Conservation (phyloP, 2,797 vertebrate species). For the Chrosomus eos region DNA sequence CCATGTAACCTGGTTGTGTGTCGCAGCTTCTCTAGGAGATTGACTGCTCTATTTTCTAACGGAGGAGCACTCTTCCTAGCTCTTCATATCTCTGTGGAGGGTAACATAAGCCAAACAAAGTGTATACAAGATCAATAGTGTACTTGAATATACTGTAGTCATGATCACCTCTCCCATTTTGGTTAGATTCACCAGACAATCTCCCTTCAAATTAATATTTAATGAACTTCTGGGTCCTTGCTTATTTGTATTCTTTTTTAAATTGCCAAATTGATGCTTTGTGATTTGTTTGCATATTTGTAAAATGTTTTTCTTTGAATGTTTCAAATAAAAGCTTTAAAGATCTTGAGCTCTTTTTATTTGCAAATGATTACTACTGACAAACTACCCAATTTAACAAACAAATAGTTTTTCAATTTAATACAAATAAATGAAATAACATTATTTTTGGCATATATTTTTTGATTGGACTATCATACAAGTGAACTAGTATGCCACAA, state of each 20-base stretch:
- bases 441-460: neutral
- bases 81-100: constrained; percentile 14
- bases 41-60: neutral
- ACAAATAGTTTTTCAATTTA: neutral
- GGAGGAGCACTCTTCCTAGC: constrained; percentile 1
- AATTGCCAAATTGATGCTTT: constrained; percentile 52
- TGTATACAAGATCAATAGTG: constrained; percentile 26
- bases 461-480: neutral
- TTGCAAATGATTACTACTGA: neutral
- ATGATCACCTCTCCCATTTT: constrained; percentile 44
- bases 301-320: constrained; percentile 68
- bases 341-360: constrained; percentile 32
- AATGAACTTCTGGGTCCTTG: constrained; percentile 54
- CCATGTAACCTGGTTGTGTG: constrained; percentile 23
- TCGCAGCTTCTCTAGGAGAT: constrained; percentile 5
- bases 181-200: constrained; percentile 43
- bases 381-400: neutral
- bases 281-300: constrained; percentile 61
- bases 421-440: neutral
- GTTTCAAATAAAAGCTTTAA: constrained; percentile 74
- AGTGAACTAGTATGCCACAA: neutral
- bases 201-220: constrained; percentile 61
- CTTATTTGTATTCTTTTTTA: constrained; percentile 63
- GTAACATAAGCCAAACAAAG: neutral
- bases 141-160: constrained; percentile 32